Evolutionary conservation across 1,140 invertebrate genomes (phyloP).

Genomic region (Lepidurus arcticus): DNA sequence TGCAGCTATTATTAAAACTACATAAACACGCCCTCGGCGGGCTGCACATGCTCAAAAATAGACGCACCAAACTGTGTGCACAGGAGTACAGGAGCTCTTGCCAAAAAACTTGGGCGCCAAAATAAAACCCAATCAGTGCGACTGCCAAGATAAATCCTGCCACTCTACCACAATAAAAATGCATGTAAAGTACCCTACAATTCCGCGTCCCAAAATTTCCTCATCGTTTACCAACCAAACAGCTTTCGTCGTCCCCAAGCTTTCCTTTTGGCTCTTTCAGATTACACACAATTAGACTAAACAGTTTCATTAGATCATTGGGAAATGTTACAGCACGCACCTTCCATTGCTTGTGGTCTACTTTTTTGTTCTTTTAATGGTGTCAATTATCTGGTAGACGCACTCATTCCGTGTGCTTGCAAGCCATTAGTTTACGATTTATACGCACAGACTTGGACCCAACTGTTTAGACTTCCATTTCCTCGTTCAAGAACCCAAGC

Average conservation of each 20-base stretch:
- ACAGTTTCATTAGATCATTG: no score
- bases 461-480: constrained; percentile 13
- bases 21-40: constrained; percentile 20
- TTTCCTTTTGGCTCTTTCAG: no score
- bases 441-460: neutral
- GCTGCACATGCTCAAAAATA: constrained; percentile 18
- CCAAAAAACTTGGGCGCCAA: constrained; percentile 18
- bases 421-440: constrained; percentile 11
- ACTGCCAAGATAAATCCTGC: constrained; percentile 5
- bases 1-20: constrained; percentile 20
- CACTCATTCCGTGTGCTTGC: neutral
- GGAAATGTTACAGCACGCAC: neutral
- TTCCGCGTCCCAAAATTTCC: neutral
- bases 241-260: no score
- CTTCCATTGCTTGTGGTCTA: neutral
- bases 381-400: neutral
- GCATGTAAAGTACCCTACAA: neutral
- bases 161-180: neutral
- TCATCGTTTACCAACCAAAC: no score
- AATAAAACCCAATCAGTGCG: constrained; percentile 15
- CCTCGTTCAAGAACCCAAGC: neutral
- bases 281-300: no score
- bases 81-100: neutral
- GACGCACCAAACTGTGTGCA: constrained; percentile 10
- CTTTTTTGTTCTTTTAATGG: neutral